Evolutionary conservation across 2,113 vertebrate genomes (phyloP), one percentile per base, ranked within the genome.

Genomic region (Morone chrysops): DNA sequence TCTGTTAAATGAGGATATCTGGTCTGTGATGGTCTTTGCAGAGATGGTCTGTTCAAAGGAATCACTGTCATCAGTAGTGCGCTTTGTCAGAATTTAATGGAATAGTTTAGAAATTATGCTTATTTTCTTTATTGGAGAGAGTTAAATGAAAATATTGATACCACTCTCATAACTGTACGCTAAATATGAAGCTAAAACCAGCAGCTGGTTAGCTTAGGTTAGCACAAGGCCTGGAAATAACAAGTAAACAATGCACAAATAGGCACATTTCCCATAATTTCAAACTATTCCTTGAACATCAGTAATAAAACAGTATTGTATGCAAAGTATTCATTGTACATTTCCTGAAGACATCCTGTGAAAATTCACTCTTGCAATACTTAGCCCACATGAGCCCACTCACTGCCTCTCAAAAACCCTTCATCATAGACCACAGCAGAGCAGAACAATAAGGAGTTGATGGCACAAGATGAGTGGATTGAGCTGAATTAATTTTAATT

Each of bases 401-500:
- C 62, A 70, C 72, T 83, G 75, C 13, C 60, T 81, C 56, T 67
- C 36, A 65, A 67, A 66, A 81, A 50, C 57, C 57, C 40, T 74
- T 72, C 71, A 81, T 71, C 60, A 66, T 5, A 72, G 63, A 85
- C 80, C 78, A 63, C 70, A 81, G 70, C 4, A 48, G 73, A 78
- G 73, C 56, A 72, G 62, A 67, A 67, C 56, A 84, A 75, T 56
- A 77, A 83, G 54, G 22, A 80, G 50, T 54, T 71, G 60, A 54
- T 70, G 60, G 81, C 81, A 87, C 77, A 71, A 59, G 73, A 88
- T 88, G 81, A 87, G 78, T 83, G 71, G 70, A 77, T 74, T 79
- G 71, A 81, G 79, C 70, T 78, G 78, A 87, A 85, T 81, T 70
- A 5, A 71, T 87, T 92, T 93, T 91, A 87, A 90, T 92, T 86